Evolutionary conservation across 2,113 vertebrate species (phyloP).

Genomic region (Epinephelus lanceolatus): DNA sequence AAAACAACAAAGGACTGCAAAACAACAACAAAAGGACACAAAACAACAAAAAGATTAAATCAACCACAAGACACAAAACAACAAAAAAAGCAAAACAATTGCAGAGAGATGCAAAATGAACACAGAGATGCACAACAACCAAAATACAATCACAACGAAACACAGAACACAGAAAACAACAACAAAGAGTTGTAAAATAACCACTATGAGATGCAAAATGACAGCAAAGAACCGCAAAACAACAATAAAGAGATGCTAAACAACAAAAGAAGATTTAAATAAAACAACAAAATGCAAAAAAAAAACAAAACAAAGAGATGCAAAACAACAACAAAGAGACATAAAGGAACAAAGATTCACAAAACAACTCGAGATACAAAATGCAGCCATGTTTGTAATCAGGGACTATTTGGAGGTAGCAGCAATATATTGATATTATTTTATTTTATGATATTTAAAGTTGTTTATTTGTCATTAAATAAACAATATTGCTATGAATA

Average conservation of each 20-base stretch:
- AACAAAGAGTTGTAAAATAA: background rate
- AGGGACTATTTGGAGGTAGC: background rate
- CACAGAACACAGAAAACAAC: background rate
- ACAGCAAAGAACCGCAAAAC: background rate
- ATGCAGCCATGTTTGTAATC: too few relatives aligned
- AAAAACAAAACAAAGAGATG: too few relatives aligned
- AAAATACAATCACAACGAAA: background rate
- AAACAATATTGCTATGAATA: background rate
- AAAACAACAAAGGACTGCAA: conserved; percentile 1
- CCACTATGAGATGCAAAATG: background rate
- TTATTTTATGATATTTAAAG: background rate
- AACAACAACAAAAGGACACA: background rate
- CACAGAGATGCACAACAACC: background rate
- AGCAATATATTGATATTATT: background rate
- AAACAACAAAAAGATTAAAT: background rate
- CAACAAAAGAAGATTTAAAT: too few relatives aligned
- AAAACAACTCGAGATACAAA: too few relatives aligned
- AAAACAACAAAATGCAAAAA: too few relatives aligned
- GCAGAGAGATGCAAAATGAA: too few relatives aligned
- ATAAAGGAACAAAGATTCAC: background rate
- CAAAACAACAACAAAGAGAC: background rate
- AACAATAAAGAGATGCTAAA: background rate
- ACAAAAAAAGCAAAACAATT: too few relatives aligned
- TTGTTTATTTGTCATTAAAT: background rate
- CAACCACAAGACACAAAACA: background rate